Evolutionary conservation across 92 coral and sea anemone species (phyloP), one percentile per base, ranked within the genome.

Genomic region (Porites evermanni): DNA sequence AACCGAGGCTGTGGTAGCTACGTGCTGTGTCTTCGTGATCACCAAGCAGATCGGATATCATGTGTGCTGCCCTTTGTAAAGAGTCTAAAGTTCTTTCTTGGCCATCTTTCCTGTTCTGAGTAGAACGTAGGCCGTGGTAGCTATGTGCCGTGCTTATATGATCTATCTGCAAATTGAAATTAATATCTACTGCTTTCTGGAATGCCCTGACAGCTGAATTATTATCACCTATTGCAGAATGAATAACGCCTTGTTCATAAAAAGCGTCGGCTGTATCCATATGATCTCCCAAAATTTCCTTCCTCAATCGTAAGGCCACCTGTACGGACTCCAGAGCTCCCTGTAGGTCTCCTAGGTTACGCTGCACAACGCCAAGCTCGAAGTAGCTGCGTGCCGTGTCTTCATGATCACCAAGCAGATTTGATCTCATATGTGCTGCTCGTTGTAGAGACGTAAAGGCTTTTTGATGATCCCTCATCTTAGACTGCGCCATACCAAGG

Each of bases 141-240:
- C 29, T 26, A 26, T 26, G 2, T 26, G 2, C 29, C 29, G 91
- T 70, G 19, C 19, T 13, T 70, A 14, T 8, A 2, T 70, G 74
- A 4, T 70, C 8, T 4, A 1, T 26, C 2, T 26, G 29, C 29
- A 26, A 26, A 26, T 26, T 26, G 2, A 19, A 12, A 26, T 53
- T 71, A n/a, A 71, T 71, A 64, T 54, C 59, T 19, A 47, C 78
- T 44, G 47, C 23, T 50, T 14, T 16, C 44, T 72, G 77, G 4
- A 81, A 32, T 20, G 78, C 68, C 24, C 19, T 20, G 12, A 60
- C 78, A 70, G 86, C 77, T n/a, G 63, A 19, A 9, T 54, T 73
- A 12, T 14, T 18, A 14, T 80, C 63, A 18, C 51, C 51, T 5
- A 8, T 67, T 2, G 1, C 8, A 14, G 8, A 23, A 79, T 52